Evolutionary conservation across 2,888 invertebrate genomes (phyloP), one percentile per base, ranked within the genome.

Genomic region (Drosophila nigritarsus): DNA sequence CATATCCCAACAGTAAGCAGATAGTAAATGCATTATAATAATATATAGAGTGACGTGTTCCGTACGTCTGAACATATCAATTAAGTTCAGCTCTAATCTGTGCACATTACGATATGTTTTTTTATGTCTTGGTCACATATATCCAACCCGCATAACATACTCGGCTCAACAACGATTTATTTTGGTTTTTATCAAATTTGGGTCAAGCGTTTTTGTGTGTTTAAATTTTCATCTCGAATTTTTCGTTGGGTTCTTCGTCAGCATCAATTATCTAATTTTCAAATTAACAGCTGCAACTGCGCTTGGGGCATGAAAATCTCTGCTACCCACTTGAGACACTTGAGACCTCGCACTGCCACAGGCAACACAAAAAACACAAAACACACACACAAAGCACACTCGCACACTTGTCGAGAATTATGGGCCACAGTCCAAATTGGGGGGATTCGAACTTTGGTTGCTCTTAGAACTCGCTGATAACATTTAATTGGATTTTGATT

Each of bases 401-500:
- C 24, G 20, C 13, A 51, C 61, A 49, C 27, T 61, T 59, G 58
- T 55, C 54, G n/a, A 40, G 55, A 56, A 68, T 69, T 29, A 65
- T 65, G 60, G 32, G 30, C 65, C 54, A 54, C 9, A 6, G 53
- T 32, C 32, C 45, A 66, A 71, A 67, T 42, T 58, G 38, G 50
- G 30, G 59, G 45, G 32, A 66, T 53, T 67, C 72, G 65, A 73
- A 68, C 71, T 82, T 65, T 74, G 67, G 40, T 55, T 78, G 69
- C 49, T 55, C 68, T 68, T 58, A 63, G 72, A 75, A 75, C 69
- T 54, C 7, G 55, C 81, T 83, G 85, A 89, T 84, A 89, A 83
- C 73, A 73, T 72, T 66, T 87, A 87, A 87, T 84, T 87, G 71
- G 79, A 89, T 75, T 89, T 87, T 84, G 73, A 89, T 87, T 87